Evolutionary conservation across 2,797 vertebrate genomes (phyloP).

Genomic region (Xenops minutus): DNA sequence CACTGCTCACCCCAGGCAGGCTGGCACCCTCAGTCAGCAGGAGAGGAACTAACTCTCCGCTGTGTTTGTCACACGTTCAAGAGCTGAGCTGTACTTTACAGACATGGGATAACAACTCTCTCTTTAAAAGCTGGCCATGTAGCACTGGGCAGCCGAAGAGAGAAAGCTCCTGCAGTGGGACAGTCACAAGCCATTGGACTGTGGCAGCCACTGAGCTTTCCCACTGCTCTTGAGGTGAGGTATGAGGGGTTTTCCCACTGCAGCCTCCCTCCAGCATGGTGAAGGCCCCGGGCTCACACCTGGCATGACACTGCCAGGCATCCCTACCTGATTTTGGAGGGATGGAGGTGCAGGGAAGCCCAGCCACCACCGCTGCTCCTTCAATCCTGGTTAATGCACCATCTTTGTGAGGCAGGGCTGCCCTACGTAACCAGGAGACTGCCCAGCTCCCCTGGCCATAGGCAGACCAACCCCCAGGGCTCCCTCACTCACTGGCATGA

Average conservation of each 20-base stretch:
- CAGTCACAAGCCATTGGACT: neutral
- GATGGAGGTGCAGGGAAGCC: neutral
- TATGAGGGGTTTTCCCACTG: neutral
- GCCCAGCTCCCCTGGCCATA: rapidly evolving
- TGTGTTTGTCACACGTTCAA: neutral
- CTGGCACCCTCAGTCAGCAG: neutral
- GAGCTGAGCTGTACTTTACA: neutral
- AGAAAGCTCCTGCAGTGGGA: neutral
- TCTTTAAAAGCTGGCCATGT: neutral
- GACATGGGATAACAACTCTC: neutral
- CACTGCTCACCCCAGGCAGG: neutral
- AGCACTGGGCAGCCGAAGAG: neutral
- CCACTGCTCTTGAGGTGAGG: neutral
- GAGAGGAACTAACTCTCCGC: neutral
- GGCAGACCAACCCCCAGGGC: neutral
- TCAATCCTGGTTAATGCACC: rapidly evolving
- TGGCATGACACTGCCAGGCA: rapidly evolving
- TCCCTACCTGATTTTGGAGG: neutral
- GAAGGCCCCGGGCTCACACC: rapidly evolving
- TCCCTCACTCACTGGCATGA: rapidly evolving
- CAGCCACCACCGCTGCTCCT: rapidly evolving
- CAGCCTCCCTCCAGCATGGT: rapidly evolving
- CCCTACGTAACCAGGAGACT: neutral
- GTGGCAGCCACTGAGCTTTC: neutral
- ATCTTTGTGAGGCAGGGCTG: rapidly evolving